Evolutionary conservation across 2,888 invertebrate genomes (phyloP).

Genomic region (Drosophila quinaria): DNA sequence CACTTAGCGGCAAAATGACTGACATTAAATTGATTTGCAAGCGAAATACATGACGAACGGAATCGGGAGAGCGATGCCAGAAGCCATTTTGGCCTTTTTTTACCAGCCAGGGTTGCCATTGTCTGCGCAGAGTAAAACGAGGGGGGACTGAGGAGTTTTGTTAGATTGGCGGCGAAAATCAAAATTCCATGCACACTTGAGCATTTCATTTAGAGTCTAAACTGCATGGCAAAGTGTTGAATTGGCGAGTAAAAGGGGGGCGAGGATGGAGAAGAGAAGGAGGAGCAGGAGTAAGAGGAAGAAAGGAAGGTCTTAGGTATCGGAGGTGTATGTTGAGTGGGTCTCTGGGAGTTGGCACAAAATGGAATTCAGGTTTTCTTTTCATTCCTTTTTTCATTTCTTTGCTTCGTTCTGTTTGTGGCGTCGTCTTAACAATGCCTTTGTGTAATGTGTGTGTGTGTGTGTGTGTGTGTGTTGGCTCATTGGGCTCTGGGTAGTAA

Average conservation of each 20-base stretch:
- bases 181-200: conserved; percentile 84
- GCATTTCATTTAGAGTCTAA: conserved; percentile 83
- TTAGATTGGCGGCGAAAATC: conserved; percentile 70
- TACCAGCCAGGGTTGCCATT: conserved; percentile 10
- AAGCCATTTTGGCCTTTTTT: conserved; percentile 8
- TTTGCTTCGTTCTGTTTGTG: conserved; percentile 21
- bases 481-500: conserved; percentile 78
- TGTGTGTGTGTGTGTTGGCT: conserved; percentile 42
- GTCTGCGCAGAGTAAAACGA: neutral
- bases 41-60: conserved; percentile 82
- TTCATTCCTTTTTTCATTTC: conserved; percentile 19
- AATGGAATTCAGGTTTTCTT: conserved; percentile 69
- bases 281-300: neutral
- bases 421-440: conserved; percentile 64
- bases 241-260: neutral
- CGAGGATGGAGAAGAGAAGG: neutral
- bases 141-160: neutral
- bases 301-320: conserved; percentile 4
- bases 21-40: conserved; percentile 85
- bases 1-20: conserved; percentile 80
- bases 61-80: conserved; percentile 46
- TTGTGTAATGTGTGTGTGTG: conserved; percentile 18
- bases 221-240: conserved; percentile 59
- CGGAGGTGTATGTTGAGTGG: conserved; percentile 18
- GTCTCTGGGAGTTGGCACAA: conserved; percentile 64